Percentiles rank a stretch among this genome's conserved stretches.
These are phyloP conservation scores for Drosophila pectinifera DNA, from an alignment of 1,140 invertebrate genomes.

Conservation along the genomic window DNA sequence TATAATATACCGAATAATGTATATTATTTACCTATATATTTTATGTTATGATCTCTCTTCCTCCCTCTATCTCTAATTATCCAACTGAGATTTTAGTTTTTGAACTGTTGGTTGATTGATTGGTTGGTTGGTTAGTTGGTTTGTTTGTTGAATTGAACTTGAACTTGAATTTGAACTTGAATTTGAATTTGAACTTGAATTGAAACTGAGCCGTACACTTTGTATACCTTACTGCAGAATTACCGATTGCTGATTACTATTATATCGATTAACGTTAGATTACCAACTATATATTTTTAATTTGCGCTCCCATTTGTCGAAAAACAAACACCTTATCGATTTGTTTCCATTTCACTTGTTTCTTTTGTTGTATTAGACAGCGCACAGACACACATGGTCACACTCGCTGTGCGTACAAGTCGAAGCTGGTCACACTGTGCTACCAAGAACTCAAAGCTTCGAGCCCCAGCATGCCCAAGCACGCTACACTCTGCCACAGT, in stretches of 20 bases:
- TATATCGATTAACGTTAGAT: conserved; percentile 21
- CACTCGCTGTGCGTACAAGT: conserved; percentile 12
- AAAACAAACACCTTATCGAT: conserved; percentile 16
- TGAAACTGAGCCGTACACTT: conserved; percentile 40
- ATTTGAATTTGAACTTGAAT: conserved; percentile 21
- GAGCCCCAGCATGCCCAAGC: conserved; percentile 28
- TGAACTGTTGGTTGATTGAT: conserved; percentile 59
- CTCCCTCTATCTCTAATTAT: conserved; percentile 3
- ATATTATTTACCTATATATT: conserved; percentile 57
- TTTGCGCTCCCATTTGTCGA: conserved; percentile 18
- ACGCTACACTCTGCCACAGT: conserved; percentile 7
- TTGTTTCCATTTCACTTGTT: conserved; percentile 6
- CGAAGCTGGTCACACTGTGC: conserved; percentile 7
- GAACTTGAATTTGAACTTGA: conserved; percentile 26
- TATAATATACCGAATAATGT: conserved; percentile 54
- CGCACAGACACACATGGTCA: conserved; percentile 9
- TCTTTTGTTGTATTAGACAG: conserved; percentile 14
- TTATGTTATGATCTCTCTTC: conserved; percentile 34
- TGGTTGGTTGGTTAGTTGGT: conserved; percentile 50
- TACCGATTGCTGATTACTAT: conserved; percentile 16
- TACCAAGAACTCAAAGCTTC: not conserved
- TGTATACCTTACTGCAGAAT: conserved; percentile 41
- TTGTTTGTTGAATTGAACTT: conserved; percentile 44
- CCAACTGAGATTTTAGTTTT: conserved; percentile 54
- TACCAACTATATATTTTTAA: conserved; percentile 10